phyloP scores from a whole-genome alignment of 2,797 vertebrate genomes.

The Emys orbicularis region DNA sequence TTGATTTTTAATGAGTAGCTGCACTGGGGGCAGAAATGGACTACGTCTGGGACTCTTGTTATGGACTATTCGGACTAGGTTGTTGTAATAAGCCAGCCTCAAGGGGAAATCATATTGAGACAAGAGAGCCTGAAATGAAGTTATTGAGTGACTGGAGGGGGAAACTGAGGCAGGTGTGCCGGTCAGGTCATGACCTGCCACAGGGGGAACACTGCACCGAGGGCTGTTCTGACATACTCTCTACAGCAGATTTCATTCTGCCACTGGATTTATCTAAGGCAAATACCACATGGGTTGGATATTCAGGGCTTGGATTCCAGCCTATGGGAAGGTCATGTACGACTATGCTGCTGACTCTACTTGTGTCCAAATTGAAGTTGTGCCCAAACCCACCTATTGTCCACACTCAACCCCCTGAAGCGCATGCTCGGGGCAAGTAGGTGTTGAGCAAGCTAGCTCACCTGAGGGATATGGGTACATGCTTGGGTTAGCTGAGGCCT shows the following conservation, averaged over 20 bases:
- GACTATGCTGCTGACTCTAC: background rate
- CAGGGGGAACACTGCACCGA: too few relatives aligned
- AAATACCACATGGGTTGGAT: background rate
- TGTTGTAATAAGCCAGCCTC: too few relatives aligned
- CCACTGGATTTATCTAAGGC: background rate
- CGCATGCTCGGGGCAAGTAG: accelerated
- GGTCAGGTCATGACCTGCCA: too few relatives aligned
- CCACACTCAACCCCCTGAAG: background rate
- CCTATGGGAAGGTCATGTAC: background rate
- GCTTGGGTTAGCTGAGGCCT: background rate
- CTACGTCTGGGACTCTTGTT: too few relatives aligned
- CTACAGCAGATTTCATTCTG: background rate
- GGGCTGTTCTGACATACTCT: too few relatives aligned
- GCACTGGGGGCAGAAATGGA: too few relatives aligned
- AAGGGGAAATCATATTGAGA: too few relatives aligned
- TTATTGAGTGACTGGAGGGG: too few relatives aligned
- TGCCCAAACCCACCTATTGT: background rate
- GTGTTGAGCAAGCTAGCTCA: background rate
- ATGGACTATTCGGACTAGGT: too few relatives aligned
- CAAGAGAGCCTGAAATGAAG: too few relatives aligned
- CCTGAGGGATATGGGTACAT: background rate
- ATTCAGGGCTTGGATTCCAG: background rate
- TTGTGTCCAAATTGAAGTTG: background rate
- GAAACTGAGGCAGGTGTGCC: too few relatives aligned
- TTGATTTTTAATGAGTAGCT: too few relatives aligned